These are phyloP conservation scores for Galemys pyrenaicus DNA, from an alignment of 2,113 vertebrate genomes.

Conservation along the genomic window DNA sequence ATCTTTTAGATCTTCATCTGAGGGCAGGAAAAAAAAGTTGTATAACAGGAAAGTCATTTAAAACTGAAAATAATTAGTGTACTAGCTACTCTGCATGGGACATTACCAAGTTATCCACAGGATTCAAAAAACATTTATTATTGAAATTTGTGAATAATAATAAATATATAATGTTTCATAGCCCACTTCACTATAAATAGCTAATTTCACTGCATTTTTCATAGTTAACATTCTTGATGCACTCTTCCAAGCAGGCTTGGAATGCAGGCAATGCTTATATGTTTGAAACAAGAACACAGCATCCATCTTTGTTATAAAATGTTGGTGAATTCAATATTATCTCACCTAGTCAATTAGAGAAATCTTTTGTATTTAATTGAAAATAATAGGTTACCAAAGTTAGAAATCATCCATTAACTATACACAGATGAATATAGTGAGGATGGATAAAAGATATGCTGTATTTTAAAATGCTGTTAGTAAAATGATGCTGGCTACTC, in stretches of 20 bases:
- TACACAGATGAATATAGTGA: neutral
- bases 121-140: neutral
- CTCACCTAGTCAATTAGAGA: constrained; percentile 25
- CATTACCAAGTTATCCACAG: neutral
- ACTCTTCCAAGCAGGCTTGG: neutral
- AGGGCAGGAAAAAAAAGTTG: constrained; percentile 9
- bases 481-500: neutral
- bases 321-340: constrained; percentile 28
- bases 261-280: neutral
- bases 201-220: neutral
- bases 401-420: neutral
- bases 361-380: neutral
- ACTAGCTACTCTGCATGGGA: neutral
- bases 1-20: constrained; percentile 11
- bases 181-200: neutral
- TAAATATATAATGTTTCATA: constrained; percentile 16
- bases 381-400: neutral
- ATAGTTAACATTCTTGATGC: neutral
- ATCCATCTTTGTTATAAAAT: constrained; percentile 46
- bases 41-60: constrained; percentile 6
- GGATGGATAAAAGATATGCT: neutral
- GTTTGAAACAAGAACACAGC: constrained; percentile 14
- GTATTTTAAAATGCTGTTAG: neutral
- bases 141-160: constrained; percentile 2
- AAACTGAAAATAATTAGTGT: constrained; percentile 33